These are phyloP conservation scores for Sternotherus odoratus DNA, from an alignment of 2,797 vertebrate genomes.

Conservation along the genomic window DNA sequence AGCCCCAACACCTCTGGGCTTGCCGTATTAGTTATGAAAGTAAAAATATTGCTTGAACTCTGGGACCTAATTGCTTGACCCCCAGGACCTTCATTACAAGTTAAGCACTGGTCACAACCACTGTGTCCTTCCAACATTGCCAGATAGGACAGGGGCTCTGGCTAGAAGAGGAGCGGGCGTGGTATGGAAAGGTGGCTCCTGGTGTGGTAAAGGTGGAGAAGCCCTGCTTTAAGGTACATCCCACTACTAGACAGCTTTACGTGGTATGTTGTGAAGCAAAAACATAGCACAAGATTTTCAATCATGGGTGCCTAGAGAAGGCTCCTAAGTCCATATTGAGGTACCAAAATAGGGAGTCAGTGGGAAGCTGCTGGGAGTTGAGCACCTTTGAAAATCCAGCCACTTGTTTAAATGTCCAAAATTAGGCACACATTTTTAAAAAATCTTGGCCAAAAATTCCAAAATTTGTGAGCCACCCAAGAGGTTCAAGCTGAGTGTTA, in stretches of 20 bases:
- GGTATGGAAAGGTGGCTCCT: not conserved
- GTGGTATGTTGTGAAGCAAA: not conserved
- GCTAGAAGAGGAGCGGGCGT: not conserved
- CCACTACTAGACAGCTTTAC: not conserved
- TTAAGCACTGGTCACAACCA: not conserved
- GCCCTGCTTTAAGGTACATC: not conserved
- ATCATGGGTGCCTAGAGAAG: not conserved
- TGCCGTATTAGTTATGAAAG: no score
- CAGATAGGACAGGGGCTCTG: not conserved
- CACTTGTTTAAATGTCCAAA: not conserved
- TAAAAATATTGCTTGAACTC: no score
- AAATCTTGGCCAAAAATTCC: not conserved
- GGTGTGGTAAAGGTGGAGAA: not conserved
- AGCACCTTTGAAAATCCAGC: not conserved
- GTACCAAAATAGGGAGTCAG: not conserved
- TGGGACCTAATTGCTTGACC: no score
- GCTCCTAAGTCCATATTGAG: not conserved
- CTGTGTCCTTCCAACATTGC: not conserved
- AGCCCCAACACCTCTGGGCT: no score
- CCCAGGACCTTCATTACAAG: no score
- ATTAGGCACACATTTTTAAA: not conserved
- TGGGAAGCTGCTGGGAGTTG: not conserved
- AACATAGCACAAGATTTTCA: not conserved
- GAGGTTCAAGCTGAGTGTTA: not conserved
- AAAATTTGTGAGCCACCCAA: not conserved